Evolutionary conservation across 2,113 vertebrate genomes (phyloP).

Genomic region (Motacilla tschutschensis): DNA sequence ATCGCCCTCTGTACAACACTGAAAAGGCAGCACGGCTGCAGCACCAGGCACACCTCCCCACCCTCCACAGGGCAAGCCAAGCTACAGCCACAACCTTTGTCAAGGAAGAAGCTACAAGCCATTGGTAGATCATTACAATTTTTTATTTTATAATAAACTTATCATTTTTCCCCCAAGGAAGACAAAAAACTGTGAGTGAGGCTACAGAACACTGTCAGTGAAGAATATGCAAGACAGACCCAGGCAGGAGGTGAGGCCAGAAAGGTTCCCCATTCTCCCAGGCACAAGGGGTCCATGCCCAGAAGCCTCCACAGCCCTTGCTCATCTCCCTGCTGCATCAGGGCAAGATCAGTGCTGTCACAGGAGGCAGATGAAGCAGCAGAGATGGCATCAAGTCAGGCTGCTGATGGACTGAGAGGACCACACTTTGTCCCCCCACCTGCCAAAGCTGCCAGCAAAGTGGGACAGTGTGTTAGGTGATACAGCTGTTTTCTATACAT

Average conservation of each 20-base stretch:
- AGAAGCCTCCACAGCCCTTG: not conserved
- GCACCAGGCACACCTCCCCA: not conserved
- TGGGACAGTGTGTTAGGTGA: not conserved
- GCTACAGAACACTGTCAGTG: slow-evolving; percentile 37
- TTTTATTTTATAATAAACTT: slow-evolving; percentile 62
- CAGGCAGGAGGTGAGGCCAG: not conserved
- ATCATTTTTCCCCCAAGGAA: slow-evolving; percentile 46
- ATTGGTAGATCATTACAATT: not conserved
- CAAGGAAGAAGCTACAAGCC: not conserved
- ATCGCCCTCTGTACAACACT: not conserved
- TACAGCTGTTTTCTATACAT: not conserved
- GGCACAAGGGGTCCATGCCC: not conserved
- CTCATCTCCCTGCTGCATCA: not conserved
- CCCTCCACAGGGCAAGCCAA: not conserved
- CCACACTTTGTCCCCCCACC: not conserved
- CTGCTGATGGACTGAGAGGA: not conserved
- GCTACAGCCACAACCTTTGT: not conserved
- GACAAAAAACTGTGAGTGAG: slow-evolving; percentile 41
- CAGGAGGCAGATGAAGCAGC: not conserved
- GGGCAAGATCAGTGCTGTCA: not conserved
- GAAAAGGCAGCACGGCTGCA: not conserved
- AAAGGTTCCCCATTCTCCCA: not conserved
- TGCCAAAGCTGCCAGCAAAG: not conserved
- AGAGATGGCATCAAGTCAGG: not conserved
- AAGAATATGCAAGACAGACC: not conserved